Evolutionary conservation across 1,140 invertebrate genomes (phyloP).

Genomic region (Gerris buenoi): DNA sequence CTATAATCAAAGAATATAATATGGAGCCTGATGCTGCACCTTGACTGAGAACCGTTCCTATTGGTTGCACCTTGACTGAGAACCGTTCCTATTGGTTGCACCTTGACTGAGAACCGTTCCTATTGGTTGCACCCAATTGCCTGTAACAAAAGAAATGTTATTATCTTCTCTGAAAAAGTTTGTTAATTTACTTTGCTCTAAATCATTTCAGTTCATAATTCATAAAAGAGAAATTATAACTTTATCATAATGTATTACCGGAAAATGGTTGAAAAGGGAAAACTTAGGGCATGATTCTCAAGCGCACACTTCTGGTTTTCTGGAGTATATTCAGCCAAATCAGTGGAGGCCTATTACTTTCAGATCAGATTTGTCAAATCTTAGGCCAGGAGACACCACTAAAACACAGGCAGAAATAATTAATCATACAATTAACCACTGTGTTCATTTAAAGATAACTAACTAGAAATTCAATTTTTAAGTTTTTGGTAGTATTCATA

Average conservation of each 20-base stretch:
- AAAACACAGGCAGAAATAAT: background rate
- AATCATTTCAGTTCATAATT: background rate
- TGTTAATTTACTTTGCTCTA: no score
- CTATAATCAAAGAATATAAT: background rate
- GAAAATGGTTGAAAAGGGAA: background rate
- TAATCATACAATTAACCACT: no score
- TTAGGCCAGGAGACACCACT: background rate
- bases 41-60: background rate
- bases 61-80: background rate
- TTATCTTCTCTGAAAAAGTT: no score
- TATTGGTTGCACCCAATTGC: background rate
- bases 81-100: background rate
- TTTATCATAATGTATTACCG: background rate
- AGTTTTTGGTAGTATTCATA: no score
- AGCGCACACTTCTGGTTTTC: background rate
- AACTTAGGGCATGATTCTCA: background rate
- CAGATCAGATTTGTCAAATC: background rate
- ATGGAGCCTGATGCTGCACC: background rate
- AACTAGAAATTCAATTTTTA: no score
- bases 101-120: background rate
- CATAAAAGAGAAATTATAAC: background rate
- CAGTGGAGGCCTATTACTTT: background rate
- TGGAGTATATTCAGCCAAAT: background rate
- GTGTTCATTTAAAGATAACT: no score
- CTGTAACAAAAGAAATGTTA: no score